Percentiles rank a stretch among this genome's conserved stretches.
phyloP scores from a whole-genome alignment of 1,140 invertebrate species.

The Microvelia longipes region DNA sequence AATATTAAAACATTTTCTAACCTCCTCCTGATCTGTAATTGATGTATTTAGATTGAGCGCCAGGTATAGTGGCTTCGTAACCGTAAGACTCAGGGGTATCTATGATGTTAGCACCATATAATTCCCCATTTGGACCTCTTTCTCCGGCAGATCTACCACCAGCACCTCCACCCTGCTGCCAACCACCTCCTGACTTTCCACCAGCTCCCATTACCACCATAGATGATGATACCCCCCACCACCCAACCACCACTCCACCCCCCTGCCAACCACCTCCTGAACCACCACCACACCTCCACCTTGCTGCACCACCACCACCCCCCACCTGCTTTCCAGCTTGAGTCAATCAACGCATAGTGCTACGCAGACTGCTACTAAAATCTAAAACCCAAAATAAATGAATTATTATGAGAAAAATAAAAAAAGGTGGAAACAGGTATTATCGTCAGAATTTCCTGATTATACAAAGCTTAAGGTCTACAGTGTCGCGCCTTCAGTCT shows the following conservation, averaged over 20 bases:
- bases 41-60: slow-evolving; percentile 7
- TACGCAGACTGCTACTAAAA: not conserved
- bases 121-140: not conserved
- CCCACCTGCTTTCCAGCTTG: not conserved
- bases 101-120: slow-evolving; percentile 9
- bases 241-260: not conserved
- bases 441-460: no score
- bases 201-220: not conserved
- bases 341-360: not conserved
- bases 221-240: not conserved
- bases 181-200: not conserved
- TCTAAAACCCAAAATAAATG: no score
- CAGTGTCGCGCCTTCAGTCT: no score
- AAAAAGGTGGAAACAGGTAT: no score
- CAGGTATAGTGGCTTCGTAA: slow-evolving; percentile 11
- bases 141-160: not conserved
- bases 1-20: not conserved
- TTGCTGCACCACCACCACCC: no score
- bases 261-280: not conserved
- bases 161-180: not conserved
- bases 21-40: not conserved
- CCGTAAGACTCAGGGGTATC: slow-evolving; percentile 6
- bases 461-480: no score
- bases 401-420: no score
- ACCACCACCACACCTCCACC: no score